phyloP scores from a whole-genome alignment of 1,140 invertebrate genomes.

The Plutomurus gul region DNA sequence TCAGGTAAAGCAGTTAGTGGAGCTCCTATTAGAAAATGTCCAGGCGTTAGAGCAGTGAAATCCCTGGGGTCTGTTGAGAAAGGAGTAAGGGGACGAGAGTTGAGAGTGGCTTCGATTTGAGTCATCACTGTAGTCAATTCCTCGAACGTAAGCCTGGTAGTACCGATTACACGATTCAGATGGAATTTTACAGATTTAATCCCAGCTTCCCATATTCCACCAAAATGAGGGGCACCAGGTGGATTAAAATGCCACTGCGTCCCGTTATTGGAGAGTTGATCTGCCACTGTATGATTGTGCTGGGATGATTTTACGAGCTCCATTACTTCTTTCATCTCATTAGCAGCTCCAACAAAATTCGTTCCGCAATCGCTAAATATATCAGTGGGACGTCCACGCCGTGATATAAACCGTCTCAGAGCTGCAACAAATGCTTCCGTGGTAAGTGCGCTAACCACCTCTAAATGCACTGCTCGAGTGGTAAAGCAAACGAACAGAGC shows the following conservation, averaged over 20 bases:
- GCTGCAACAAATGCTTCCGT: slow-evolving; percentile 58
- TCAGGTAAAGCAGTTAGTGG: slow-evolving; percentile 20
- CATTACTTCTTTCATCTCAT: slow-evolving; percentile 27
- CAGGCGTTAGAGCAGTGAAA: slow-evolving; percentile 53
- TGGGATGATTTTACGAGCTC: neutral
- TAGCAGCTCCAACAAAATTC: slow-evolving; percentile 57
- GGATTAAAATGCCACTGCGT: slow-evolving; percentile 54
- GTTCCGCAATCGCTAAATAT: slow-evolving; percentile 59
- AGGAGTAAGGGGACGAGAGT: slow-evolving; percentile 53
- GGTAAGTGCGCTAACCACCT: slow-evolving; percentile 56
- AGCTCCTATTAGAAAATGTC: slow-evolving; percentile 48
- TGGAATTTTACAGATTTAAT: slow-evolving; percentile 39
- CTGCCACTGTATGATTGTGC: neutral
- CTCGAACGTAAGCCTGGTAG: slow-evolving; percentile 47
- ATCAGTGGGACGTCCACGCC: slow-evolving; percentile 54
- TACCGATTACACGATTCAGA: neutral
- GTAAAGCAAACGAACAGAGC: slow-evolving; percentile 59
- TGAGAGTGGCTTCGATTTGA: slow-evolving; percentile 55
- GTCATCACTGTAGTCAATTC: slow-evolving; percentile 53
- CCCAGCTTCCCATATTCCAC: slow-evolving; percentile 54
- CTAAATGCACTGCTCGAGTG: slow-evolving; percentile 60
- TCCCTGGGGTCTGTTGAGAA: slow-evolving; percentile 54
- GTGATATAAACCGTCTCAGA: slow-evolving; percentile 57
- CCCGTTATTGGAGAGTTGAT: neutral
- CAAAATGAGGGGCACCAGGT: slow-evolving; percentile 54